Base-by-base conservation (phyloP, 2,888 invertebrate species). In the Palloptera scutellata region DNA sequence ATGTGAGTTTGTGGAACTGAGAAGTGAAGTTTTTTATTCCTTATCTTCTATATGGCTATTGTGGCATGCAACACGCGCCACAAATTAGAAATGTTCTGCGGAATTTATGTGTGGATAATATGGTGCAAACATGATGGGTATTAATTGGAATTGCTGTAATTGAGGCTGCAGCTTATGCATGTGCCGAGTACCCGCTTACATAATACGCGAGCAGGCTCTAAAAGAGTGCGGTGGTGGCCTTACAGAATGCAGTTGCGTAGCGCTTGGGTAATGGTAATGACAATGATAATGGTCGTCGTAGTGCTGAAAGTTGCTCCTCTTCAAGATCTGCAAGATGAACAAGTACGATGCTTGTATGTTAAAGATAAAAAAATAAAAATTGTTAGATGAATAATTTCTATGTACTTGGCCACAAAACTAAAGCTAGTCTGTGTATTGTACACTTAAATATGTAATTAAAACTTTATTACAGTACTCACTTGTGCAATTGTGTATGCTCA, bases 11-110 rank as follows among this genome's bases (percentile, higher is more conserved):
- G 30, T 30, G 30, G 30, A 30, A 30, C 6, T 6, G 30, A 30
- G 30, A 30, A 30, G 30, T 30, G 30, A 30, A 30, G 30, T 48
- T 48, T 11, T 48, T 45, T 48, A 0, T 4, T 13, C 8, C n/a
- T 48, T 64, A 52, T 53, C 15, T 57, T 40, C 48, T 64, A 57
- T 64, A 64, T 64, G 64, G 51, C 72, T 72, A 72, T 74, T 74
- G 76, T 72, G 77, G 79, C 82, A 81, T 81, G 79, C 78, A 80
- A 79, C 81, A 81, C 81, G 82, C 81, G 82, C 81, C 81, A 78
- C 81, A 81, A 80, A 79, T 79, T 79, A 77, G 74, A 76, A 76
- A 75, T 64, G 67, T 43, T 54, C 67, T 66, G 53, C 54, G 53
- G 48, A 60, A 55, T 61, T 64, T 45, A 61, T 67, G 61, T 40